Evolutionary conservation across 2,797 vertebrate genomes (phyloP).

Genomic region (Propithecus deckenii): DNA sequence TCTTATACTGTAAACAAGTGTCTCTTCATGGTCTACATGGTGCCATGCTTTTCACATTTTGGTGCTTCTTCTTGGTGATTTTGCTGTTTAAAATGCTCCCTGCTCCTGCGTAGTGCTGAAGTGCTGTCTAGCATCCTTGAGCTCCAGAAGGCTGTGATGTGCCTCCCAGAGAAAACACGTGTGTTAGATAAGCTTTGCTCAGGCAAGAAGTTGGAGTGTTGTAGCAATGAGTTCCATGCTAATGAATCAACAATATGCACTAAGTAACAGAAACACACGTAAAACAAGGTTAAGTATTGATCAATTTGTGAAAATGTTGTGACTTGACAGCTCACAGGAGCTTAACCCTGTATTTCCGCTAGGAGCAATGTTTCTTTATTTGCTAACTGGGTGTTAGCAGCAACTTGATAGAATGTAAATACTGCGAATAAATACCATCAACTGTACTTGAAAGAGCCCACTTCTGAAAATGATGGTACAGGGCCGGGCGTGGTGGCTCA

Average conservation of each 20-base stretch:
- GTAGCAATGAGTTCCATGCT: neutral
- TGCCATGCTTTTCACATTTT: neutral
- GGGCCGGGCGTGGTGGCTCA: too few species aligned
- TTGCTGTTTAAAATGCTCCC: neutral
- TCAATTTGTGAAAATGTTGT: neutral
- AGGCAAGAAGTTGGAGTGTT: neutral
- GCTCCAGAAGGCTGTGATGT: neutral
- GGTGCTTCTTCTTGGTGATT: neutral
- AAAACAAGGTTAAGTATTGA: neutral
- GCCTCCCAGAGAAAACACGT: neutral
- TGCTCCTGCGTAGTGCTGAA: neutral
- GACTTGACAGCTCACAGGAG: neutral
- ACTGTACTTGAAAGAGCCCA: neutral
- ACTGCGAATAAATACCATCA: neutral
- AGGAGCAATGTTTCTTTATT: neutral
- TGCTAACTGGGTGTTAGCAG: neutral
- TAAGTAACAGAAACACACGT: neutral
- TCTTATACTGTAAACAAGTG: neutral
- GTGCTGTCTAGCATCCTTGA: neutral
- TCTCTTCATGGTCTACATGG: neutral
- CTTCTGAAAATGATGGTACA: neutral
- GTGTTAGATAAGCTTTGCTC: neutral
- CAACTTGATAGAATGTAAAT: neutral
- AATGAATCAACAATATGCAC: neutral
- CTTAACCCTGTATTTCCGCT: neutral